These are phyloP conservation scores for Stenodema calcarata DNA, from an alignment of 2,888 invertebrate genomes.

Conservation along the genomic window DNA sequence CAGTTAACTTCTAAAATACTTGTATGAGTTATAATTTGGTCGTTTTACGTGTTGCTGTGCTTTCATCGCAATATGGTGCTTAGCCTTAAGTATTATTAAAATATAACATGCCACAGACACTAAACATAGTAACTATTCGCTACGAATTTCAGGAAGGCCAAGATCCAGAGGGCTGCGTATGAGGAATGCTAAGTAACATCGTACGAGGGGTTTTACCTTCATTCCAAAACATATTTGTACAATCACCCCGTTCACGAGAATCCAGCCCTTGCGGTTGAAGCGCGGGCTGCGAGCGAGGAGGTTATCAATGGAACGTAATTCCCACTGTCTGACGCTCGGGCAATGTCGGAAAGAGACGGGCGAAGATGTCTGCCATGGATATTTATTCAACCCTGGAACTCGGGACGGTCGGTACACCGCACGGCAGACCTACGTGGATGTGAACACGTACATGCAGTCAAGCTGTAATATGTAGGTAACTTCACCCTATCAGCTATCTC, in stretches of 20 bases:
- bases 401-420: background rate
- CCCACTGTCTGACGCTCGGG: background rate
- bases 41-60: too few relatives aligned
- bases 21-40: too few relatives aligned
- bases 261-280: background rate
- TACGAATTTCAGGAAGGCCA: background rate
- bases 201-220: background rate
- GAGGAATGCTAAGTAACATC: background rate
- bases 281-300: background rate
- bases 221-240: background rate
- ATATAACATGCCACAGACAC: too few relatives aligned
- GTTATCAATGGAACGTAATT: background rate
- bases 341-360: background rate
- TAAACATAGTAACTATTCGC: too few relatives aligned
- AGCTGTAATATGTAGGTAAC: too few relatives aligned
- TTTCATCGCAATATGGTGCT: too few relatives aligned
- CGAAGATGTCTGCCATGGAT: background rate
- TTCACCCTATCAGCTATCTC: too few relatives aligned
- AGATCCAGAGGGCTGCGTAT: background rate
- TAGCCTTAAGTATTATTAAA: too few relatives aligned
- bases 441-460: background rate
- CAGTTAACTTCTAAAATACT: too few relatives aligned
- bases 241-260: background rate
- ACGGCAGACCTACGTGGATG: background rate
- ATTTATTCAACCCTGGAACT: background rate